These are phyloP conservation scores for Cecropterus lyciades DNA, from an alignment of 1,140 invertebrate genomes.

Conservation along the genomic window DNA sequence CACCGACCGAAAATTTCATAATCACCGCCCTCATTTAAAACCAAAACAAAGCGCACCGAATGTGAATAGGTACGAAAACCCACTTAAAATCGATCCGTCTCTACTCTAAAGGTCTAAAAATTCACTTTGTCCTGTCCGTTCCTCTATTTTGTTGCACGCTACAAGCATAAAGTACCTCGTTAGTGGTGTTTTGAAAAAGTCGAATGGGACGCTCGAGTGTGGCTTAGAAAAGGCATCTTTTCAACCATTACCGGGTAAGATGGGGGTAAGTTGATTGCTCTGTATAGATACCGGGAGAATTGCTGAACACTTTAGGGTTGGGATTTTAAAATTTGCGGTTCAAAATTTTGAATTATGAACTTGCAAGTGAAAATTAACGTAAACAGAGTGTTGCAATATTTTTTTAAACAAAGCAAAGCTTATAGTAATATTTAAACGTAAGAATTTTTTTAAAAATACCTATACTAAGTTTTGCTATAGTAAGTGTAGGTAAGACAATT, in stretches of 20 bases:
- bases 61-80: conserved; percentile 20
- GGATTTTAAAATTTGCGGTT: conserved; percentile 1
- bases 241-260: conserved; percentile 30
- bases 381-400: no score
- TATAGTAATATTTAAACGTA: no score
- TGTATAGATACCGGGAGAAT: conserved; percentile 29
- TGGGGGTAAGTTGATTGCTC: conserved; percentile 31
- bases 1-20: neutral
- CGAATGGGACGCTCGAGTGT: conserved; percentile 49
- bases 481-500: no score
- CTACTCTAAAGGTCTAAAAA: conserved; percentile 27
- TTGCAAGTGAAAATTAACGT: neutral
- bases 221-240: conserved; percentile 33
- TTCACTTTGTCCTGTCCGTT: conserved; percentile 26
- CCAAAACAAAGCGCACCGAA: conserved; percentile 12
- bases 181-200: conserved; percentile 71
- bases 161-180: conserved; percentile 66
- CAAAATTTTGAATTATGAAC: neutral
- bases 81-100: conserved; percentile 31
- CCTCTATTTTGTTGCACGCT: conserved; percentile 46
- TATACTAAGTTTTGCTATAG: no score
- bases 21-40: conserved; percentile 4
- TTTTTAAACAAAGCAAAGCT: no score
- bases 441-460: no score
- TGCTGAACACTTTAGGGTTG: conserved; percentile 11